Evolutionary conservation across 2,113 vertebrate species (phyloP), one percentile per base, ranked within the genome.

Genomic region (Melanerpes aurifrons): DNA sequence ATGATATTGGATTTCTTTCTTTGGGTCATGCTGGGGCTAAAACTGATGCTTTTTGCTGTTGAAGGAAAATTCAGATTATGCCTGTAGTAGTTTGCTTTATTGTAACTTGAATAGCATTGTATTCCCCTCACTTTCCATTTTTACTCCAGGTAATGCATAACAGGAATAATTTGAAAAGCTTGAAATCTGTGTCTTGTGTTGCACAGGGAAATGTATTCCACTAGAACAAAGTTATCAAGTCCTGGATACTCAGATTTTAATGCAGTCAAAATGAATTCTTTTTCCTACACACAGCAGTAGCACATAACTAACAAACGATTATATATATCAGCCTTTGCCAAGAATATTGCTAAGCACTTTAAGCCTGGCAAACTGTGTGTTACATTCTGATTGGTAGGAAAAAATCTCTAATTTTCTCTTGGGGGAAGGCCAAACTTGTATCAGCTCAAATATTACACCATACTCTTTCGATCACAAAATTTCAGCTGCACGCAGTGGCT

Each of bases 301-400:
- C 93, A 93, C 22, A 53, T 97, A 97, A 96, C 96, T 97, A 95
- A 95, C 94, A 96, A 76, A 95, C 96, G 95, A 97, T 97, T 97
- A 95, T 72, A 90, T 80, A 92, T 80, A 92, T 90, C 53, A 89
- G 26, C 37, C 73, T 93, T 72, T 96, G 97, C 95, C 96, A 97
- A 94, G 94, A 92, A 93, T 93, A 95, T 95, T 85, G 68, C 86
- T 94, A 94, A 86, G 48, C 61, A 72, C 83, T 97, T 97, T 82
- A 85, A 91, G 83, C 62, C 84, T 92, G 93, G 90, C 70, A 97
- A 96, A 96, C 77, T 96, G 43, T 71, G 81, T 89, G 95, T 94
- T 96, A 90, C 81, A 81, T 85, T 95, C 88, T 89, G 84, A 95
- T 96, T 97, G 89, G 80, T 95, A 77, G 72, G 82, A 94, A 96